Base-by-base conservation (phyloP, 2,888 invertebrate species). In the Hemistola chrysoprasaria region DNA sequence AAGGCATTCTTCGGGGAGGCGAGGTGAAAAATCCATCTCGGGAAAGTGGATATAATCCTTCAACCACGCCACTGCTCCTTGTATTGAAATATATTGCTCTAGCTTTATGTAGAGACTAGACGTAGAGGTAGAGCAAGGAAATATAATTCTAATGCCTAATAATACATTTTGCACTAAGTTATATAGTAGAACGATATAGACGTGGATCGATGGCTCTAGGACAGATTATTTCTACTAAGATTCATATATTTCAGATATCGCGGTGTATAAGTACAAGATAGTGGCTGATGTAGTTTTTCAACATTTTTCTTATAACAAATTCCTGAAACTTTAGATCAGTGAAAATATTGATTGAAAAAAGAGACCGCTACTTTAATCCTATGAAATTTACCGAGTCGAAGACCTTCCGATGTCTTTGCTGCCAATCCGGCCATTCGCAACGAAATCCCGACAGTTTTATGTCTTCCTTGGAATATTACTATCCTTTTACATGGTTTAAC, bases 1-100 rank as follows among this genome's bases (percentile, higher is more conserved):
- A 52, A 54, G 38, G 44, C 49, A 46, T 43, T 49, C 45, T 50
- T 40, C 37, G 51, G 50, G 45, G 50, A 65, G 62, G 59, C 58
- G 58, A 56, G 53, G 50, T 59, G 59, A 60, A 64, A 74, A 74
- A 70, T 74, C 70, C 63, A 78, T 77, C 65, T 62, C 63, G 53
- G 64, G 49, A 65, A 71, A 78, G 73, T 71, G 73, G 78, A 79
- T 81, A n/a, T n/a, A 77, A 81, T 81, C 77, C 70, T 60, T 64
- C 59, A 63, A 62, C 59, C 64, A 72, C 65, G 65, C 66, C 56
- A 49, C 58, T 60, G 54, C 56, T 53, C 62, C 54, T 61, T 56
- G 62, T 61, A 58, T 63, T 59, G 58, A 62, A 71, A 65, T 65
- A 67, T 61, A 57, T 41, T 50, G 44, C 44, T 60, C 36, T 39